Evolutionary conservation across 2,888 invertebrate genomes (phyloP).

Genomic region (Anagyrus pseudococci): DNA sequence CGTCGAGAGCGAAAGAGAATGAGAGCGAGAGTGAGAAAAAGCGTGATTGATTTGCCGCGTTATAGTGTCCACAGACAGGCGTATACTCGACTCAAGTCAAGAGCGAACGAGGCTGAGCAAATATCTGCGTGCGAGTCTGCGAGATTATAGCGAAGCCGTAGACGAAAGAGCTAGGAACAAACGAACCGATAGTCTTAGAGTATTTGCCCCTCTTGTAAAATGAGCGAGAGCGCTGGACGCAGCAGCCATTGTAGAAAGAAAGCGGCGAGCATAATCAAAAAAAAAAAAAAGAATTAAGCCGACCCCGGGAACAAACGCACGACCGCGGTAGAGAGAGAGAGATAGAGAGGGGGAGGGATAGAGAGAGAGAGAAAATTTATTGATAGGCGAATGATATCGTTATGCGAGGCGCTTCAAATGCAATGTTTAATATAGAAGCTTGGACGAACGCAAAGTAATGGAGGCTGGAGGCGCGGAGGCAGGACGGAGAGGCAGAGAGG

Average conservation of each 20-base stretch:
- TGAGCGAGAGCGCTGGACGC: slow-evolving; percentile 8
- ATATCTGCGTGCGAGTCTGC: background rate
- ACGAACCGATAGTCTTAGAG: background rate
- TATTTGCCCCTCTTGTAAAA: background rate
- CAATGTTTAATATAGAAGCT: too few species aligned
- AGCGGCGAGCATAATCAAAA: slow-evolving; percentile 16
- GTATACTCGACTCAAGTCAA: background rate
- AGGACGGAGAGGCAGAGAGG: too few species aligned
- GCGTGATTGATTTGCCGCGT: slow-evolving; percentile 8
- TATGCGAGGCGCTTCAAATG: too few species aligned
- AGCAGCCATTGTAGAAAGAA: slow-evolving; percentile 16
- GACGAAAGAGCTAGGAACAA: slow-evolving; percentile 14
- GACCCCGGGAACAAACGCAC: too few species aligned
- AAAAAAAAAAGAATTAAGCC: slow-evolving; percentile 44
- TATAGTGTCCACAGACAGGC: background rate
- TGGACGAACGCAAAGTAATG: too few species aligned
- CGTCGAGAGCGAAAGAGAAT: background rate
- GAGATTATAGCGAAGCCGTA: slow-evolving; percentile 1
- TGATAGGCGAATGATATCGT: too few species aligned
- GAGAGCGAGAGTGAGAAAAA: background rate
- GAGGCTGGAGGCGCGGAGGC: too few species aligned
- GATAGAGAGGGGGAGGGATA: too few species aligned
- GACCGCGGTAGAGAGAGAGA: too few species aligned
- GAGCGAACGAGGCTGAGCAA: background rate
- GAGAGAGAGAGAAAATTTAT: too few species aligned